phyloP scores from a whole-genome alignment of 2,888 invertebrate genomes.

The Pharmacophagus antenor region DNA sequence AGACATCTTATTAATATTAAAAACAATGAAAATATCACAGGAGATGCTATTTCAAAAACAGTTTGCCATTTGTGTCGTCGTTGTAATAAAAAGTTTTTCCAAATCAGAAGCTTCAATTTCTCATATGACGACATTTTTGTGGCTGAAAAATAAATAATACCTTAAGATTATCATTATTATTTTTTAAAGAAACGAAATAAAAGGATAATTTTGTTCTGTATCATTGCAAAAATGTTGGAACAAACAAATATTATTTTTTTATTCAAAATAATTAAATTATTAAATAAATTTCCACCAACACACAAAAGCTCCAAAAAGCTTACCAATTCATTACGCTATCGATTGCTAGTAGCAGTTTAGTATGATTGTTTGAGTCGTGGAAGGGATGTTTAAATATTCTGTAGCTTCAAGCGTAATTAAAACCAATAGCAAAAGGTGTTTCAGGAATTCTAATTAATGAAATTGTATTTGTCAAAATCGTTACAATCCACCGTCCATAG shows the following conservation, averaged over 20 bases:
- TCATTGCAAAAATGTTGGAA: too few relatives aligned
- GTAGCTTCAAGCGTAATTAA: slow-evolving; percentile 17
- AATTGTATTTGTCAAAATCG: slow-evolving; percentile 20
- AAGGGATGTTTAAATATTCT: slow-evolving; percentile 11
- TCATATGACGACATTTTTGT: slow-evolving; percentile 66
- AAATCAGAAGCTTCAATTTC: slow-evolving; percentile 86
- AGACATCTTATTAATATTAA: slow-evolving; percentile 86
- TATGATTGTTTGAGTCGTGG: slow-evolving; percentile 8
- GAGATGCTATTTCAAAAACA: slow-evolving; percentile 85
- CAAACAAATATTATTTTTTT: background rate
- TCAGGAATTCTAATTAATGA: slow-evolving; percentile 26
- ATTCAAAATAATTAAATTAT: background rate
- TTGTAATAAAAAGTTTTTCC: slow-evolving; percentile 92
- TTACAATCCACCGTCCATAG: slow-evolving; percentile 14
- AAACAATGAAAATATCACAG: slow-evolving; percentile 85
- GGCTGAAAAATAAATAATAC: slow-evolving; percentile 26
- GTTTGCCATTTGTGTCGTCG: slow-evolving; percentile 87
- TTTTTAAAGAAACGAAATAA: too few relatives aligned
- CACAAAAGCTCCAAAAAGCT: slow-evolving; percentile 20
- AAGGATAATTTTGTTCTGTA: too few relatives aligned
- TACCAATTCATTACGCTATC: slow-evolving; percentile 24
- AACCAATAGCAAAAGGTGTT: slow-evolving; percentile 17
- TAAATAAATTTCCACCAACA: slow-evolving; percentile 11
- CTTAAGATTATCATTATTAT: too few relatives aligned
- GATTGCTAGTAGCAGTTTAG: slow-evolving; percentile 3